These are phyloP conservation scores for Orientallactaga sibirica DNA, from an alignment of 2,797 vertebrate genomes.

Conservation along the genomic window DNA sequence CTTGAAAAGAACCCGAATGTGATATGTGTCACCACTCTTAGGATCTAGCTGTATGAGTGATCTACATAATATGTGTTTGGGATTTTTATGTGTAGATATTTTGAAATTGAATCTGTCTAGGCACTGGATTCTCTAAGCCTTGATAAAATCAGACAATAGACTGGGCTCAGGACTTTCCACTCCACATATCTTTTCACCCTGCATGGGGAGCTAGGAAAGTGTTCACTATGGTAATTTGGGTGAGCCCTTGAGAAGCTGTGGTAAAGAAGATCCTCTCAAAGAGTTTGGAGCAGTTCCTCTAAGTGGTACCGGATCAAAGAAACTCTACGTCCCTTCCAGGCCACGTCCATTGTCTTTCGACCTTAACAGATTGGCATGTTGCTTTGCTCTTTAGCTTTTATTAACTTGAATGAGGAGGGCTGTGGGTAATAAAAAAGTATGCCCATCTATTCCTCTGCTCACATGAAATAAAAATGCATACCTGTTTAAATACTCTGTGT, in stretches of 20 bases:
- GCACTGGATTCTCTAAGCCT: not conserved
- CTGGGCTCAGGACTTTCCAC: not conserved
- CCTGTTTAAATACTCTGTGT: not conserved
- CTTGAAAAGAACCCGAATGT: conserved; percentile 9
- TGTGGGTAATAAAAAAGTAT: not conserved
- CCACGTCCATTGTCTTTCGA: not conserved
- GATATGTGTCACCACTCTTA: too few species aligned
- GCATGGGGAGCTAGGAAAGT: not conserved
- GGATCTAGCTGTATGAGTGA: not conserved
- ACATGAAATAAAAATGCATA: not conserved
- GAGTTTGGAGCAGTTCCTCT: not conserved
- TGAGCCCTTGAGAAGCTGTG: not conserved
- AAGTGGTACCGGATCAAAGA: conserved; percentile 16
- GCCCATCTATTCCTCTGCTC: not conserved
- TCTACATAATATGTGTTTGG: not conserved
- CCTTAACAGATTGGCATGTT: too few species aligned
- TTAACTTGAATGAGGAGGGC: not conserved
- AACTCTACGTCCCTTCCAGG: not conserved
- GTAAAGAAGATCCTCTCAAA: not conserved
- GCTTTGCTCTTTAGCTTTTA: not conserved
- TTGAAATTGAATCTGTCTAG: not conserved
- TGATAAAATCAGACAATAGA: not conserved
- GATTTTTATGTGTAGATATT: not conserved
- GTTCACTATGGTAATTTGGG: not conserved
- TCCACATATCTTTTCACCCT: not conserved